phyloP scores from a whole-genome alignment of 2,113 vertebrate species.

The Prunella fulvescens region DNA sequence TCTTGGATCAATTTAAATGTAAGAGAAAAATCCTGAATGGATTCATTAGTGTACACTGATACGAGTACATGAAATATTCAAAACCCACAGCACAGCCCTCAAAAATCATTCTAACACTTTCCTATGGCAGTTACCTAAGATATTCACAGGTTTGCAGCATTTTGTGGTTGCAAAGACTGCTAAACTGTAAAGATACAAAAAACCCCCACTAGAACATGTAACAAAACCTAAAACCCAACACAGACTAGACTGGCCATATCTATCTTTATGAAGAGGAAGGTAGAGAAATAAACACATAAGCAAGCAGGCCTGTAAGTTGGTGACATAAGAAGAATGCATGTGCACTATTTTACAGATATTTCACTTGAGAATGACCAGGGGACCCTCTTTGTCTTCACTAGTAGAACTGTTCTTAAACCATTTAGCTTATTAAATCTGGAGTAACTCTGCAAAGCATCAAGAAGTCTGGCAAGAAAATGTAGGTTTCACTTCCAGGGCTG shows the following conservation, averaged over 20 bases:
- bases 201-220: accelerated
- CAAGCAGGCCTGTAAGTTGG: neutral
- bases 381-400: neutral
- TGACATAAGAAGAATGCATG: neutral
- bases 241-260: neutral
- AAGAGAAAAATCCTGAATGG: neutral
- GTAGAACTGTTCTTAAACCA: neutral
- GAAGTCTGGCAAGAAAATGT: neutral
- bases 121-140: neutral
- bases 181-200: neutral
- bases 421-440: neutral
- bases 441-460: neutral
- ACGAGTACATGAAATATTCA: neutral
- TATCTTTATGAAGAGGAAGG: neutral
- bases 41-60: neutral
- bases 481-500: neutral
- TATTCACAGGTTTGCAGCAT: neutral
- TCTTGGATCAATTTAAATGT: neutral
- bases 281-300: neutral
- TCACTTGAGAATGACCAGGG: neutral
- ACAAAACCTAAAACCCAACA: neutral
- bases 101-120: neutral
- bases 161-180: neutral
- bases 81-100: neutral
- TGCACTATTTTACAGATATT: neutral